Base-by-base conservation (phyloP, 2,113 vertebrate species). In the Megaleporinus macrocephalus region DNA sequence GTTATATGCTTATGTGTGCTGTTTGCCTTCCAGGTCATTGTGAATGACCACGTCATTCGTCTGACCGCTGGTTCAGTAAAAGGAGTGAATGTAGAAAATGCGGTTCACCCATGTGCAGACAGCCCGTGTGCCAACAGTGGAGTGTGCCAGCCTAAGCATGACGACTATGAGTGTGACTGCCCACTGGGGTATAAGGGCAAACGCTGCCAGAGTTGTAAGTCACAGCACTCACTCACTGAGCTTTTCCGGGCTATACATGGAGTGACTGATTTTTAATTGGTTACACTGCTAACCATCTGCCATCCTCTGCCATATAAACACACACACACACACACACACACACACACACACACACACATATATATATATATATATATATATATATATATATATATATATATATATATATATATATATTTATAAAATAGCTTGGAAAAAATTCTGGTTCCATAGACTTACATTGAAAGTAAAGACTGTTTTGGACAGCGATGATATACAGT, bases 131-230 rank as follows among this genome's bases (percentile, higher is more conserved):
- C 87, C 61, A 94, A 96, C 0, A 92, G 93, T 16, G 95, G 95
- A 76, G 92, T 88, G 88, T 96, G 95, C 0, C 18, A 90, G 57
- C 95, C 95, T 73, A 91, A 86, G 75, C 92, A 92, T 79, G 93
- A 96, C 63, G 74, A 83, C 73, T 96, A 95, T 0, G 93, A 95
- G 55, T 96, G 95, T 36, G 95, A 96, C 86, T 96, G 95, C 68
- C 93, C 95, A 11, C 82, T 96, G 79, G 95, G 95, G 68, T 95
- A 93, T 0, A 93, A 95, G 88, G 95, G 95, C 4, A 86, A 87
- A 1, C 93, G 93, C 27, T 96, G 95, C 86, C 94, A 95, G 72
- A 95, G 95, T 95, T 95, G 95, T 96, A 94, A 82, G 0, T 3
- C 1, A 30, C 5, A 61, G 57, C 57, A 12, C 24, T 12, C 26